Base-by-base conservation (phyloP, 2,113 vertebrate genomes). In the Grantiella picta region DNA sequence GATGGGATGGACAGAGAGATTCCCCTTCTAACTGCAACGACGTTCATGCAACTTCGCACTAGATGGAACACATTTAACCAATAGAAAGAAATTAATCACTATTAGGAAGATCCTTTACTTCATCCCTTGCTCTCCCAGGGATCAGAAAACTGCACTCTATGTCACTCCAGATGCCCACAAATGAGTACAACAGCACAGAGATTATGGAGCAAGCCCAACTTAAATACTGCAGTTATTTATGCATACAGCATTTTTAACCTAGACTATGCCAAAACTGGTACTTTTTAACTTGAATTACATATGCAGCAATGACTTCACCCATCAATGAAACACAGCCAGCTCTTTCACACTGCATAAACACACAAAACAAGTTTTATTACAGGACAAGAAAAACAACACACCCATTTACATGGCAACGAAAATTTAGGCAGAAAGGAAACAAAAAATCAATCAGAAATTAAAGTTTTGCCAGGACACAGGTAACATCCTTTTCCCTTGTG, bases 381-480 rank as follows among this genome's bases (percentile, higher is more conserved):
- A 78, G 16, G 53, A 95, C 29, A 61, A 71, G 31, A 90, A 85
- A 79, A 92, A 35, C 44, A 83, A 59, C 59, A 91, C 42, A 88
- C 29, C 35, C 31, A 71, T 82, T 92, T 69, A 94, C 0, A 6
- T 0, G 0, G 31, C 69, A 96, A 81, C n/a, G 44, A 77, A 88
- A 83, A 78, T 38, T 68, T 15, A 92, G 28, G 76, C 28, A 90
- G 59, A 60, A 92, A 84, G 49, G 19, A 92, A 92, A 86, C 31
- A 53, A 76, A 79, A 22, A 44, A 81, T 29, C 38, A 25, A 79
- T 35, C 54, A 86, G 50, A 93, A 96, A 63, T 49, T 45, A 38
- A 78, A 70, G 53, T 89, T 92, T 86, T 86, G 87, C 90, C 95
- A 96, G 93, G 93, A 97, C 95, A 95, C 93, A 95, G 92, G 93